Evolutionary conservation across 2,113 vertebrate species (phyloP), one percentile per base, ranked within the genome.

Genomic region (Gallinago paraguaiae): DNA sequence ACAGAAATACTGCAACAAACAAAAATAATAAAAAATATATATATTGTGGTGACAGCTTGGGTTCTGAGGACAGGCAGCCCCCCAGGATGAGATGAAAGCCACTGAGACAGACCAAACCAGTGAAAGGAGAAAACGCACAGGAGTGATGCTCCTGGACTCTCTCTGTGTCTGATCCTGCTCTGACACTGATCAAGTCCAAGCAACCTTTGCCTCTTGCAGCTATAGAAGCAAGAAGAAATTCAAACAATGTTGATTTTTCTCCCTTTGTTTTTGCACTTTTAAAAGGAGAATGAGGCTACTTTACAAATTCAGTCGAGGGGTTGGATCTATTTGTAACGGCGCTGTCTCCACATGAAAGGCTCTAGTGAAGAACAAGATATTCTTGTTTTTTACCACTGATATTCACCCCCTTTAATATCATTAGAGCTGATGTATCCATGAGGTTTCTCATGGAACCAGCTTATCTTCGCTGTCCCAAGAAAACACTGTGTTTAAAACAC

Each of bases 81-180:
- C 1, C 0, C 28, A n/a, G 31, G 46, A n/a, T 17, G 41, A 70
- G 64, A 33, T 37, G 54, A 83, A 83, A 86, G 67, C 18, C 71
- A n/a, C 27, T 6, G 39, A 91, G 74, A 37, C 11, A 51, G 30
- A 65, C 1, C 39, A 83, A 25, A 53, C 18, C 16, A 53, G 25
- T 6, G 28, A 30, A 77, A 82, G 31, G 28, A 68, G 24, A 72
- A 83, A 84, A 53, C 7, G 10, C 9, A 56, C 50, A 63, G 25
- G 51, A 43, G 2, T 0, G 0, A 24, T 4, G 43, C 18, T 76
- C 80, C 75, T 65, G 17, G 7, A 6, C 15, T 65, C 10, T 45
- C 24, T 64, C 6, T 0, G 2, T 20, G 16, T 51, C 68, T 80
- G 33, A 59, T 54, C 46, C 46, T 65, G 33, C 25, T 13, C 12